Evolutionary conservation across 2,797 vertebrate genomes (phyloP), one percentile per base, ranked within the genome.

Genomic region (Fundulus diaphanus): DNA sequence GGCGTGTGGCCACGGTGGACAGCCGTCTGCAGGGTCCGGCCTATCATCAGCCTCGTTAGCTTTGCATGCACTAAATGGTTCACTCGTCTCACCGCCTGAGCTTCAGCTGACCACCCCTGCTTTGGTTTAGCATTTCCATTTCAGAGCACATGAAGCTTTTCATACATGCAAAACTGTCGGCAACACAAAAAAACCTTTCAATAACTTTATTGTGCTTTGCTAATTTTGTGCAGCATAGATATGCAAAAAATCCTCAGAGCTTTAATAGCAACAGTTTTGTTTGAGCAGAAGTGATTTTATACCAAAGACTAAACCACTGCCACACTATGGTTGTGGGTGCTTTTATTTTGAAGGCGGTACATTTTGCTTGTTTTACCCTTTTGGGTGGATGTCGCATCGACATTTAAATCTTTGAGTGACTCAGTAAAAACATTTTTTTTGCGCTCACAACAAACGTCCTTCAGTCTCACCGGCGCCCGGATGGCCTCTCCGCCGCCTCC

Each of bases 321-420:
- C 40, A 11, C 35, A 16, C 16, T 13, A 20, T 4, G 16, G 20
- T 29, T 22, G 16, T 8, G 7, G 16, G 24, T 46, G 74, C 54
- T 79, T 68, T 82, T 76, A 74, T 68, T 85, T 63, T 85, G 76
- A 87, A 85, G 73, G 75, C 0, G 13, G 0, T 0, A 0, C 5
- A 24, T 0, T 1, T 15, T 29, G 66, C 42, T 70, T 82, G 75
- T 72, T 70, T 42, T 78, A 78, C 37, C 27, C 22, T n/a, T 46
- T 57, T 24, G 70, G 59, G 56, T 49, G 9, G 15, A 48, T 5
- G 37, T 44, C 48, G 68, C 73, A 70, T 68, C 72, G 44, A 65
- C 77, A 27, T 57, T 7, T 72, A 40, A 33, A 46, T 29, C 27
- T 35, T 18, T 3, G 29, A 57, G 42, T 59, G 42, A 46, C 22